Evolutionary conservation across 2,113 vertebrate genomes (phyloP), one percentile per base, ranked within the genome.

Genomic region (Pseudopipra pipra): DNA sequence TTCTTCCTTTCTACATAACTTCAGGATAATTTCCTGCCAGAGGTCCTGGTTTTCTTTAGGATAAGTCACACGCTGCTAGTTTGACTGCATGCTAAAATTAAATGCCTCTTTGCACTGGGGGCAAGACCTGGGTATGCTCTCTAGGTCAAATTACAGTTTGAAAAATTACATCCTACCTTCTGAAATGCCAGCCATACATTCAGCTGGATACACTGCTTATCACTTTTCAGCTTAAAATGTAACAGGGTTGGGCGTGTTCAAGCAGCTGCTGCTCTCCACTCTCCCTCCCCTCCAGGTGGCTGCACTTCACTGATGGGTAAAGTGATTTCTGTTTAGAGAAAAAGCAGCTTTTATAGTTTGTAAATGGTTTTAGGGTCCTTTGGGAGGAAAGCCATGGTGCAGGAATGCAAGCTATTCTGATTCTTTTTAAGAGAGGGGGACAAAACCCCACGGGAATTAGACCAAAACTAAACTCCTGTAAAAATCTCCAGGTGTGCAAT

Each of bases 281-380:
- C 52, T 85, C 37, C n/a, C 19, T 91, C 66, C 52, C 65, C 65
- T 93, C 93, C 95, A 96, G 93, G 83, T 96, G 95, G 80, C 85
- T 90, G 73, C 92, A 85, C 80, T 95, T 95, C 5, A 6, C 76
- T 94, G 95, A 90, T 92, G 83, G 85, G 83, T 89, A 92, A 94
- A 96, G 95, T 90, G 93, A 95, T 96, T 97, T 96, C 87, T 95
- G 79, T 96, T 96, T 94, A 95, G 85, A 96, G 88, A 93, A 96
- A 96, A 93, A 92, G 92, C 88, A 95, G 90, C 33, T 94, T 96
- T 96, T 96, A 92, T 88, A 93, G 90, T 95, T 92, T 93, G 68
- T 92, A 96, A 96, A 96, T 95, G 93, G 92, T 86, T 96, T 94
- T 86, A 92, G 68, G 24, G 79, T 84, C 95, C 90, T 94, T 74